phyloP scores from a whole-genome alignment of 2,888 invertebrate species.

The Eudemis profundana region DNA sequence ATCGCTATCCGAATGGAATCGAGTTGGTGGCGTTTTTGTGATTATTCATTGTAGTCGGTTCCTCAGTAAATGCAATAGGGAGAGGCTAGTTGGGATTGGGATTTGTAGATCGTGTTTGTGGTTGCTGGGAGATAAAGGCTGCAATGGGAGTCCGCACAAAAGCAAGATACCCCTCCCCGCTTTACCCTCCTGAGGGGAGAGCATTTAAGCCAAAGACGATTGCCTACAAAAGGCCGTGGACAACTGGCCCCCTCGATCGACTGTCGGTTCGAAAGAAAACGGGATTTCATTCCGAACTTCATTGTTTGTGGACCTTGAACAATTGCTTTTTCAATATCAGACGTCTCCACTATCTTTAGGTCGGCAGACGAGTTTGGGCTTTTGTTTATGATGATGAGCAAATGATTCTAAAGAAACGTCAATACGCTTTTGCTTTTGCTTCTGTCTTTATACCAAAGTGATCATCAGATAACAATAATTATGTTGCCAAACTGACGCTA shows the following conservation, averaged over 20 bases:
- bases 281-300: constrained; percentile 73
- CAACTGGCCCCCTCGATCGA: constrained; percentile 58
- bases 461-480: too few relatives aligned
- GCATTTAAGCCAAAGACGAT: constrained; percentile 74
- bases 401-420: constrained; percentile 42
- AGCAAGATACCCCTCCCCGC: constrained; percentile 62
- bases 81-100: constrained; percentile 53
- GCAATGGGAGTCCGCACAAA: constrained; percentile 67
- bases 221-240: constrained; percentile 72
- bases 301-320: constrained; percentile 74
- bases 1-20: constrained; percentile 11
- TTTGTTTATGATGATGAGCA: constrained; percentile 35
- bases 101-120: constrained; percentile 61
- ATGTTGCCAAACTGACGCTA: too few relatives aligned
- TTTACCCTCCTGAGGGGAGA: constrained; percentile 52
- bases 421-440: too few relatives aligned
- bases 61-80: constrained; percentile 68
- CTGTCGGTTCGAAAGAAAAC: constrained; percentile 74
- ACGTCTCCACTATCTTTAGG: constrained; percentile 58
- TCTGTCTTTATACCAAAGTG: too few relatives aligned
- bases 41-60: constrained; percentile 29
- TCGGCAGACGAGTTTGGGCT: constrained; percentile 49
- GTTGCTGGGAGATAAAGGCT: constrained; percentile 68
- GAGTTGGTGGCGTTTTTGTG: constrained; percentile 16
- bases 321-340: constrained; percentile 74